A percentile compares a stretch with the other conserved stretches of the same genome.
phyloP scores from a whole-genome alignment of 2,113 vertebrate species.

The Himantopus leucocephalus region DNA sequence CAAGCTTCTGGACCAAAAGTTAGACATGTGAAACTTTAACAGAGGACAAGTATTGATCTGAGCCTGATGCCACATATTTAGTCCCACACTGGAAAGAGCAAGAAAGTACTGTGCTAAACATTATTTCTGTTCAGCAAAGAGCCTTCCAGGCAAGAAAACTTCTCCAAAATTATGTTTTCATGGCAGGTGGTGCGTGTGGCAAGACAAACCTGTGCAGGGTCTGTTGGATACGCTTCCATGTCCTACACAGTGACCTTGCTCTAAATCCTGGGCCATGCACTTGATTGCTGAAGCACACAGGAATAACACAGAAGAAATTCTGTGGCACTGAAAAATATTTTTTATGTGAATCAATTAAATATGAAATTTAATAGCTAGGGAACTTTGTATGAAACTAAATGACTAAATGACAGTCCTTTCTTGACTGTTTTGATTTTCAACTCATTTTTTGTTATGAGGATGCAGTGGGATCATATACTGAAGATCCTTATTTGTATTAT shows the following conservation, averaged over 20 bases:
- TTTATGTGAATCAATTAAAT: background rate
- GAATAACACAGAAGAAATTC: background rate
- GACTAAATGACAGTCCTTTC: too few relatives aligned
- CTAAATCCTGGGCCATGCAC: background rate
- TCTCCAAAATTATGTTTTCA: background rate
- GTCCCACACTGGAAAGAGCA: background rate
- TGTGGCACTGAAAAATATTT: background rate
- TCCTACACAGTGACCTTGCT: background rate
- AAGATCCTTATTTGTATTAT: background rate
- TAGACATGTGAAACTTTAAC: background rate
- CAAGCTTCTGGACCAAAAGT: background rate
- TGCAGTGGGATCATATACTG: background rate
- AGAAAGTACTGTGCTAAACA: background rate
- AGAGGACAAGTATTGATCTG: background rate
- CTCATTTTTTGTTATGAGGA: background rate
- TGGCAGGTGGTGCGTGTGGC: background rate
- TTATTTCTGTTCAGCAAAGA: background rate
- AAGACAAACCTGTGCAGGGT: background rate
- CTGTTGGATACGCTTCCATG: background rate
- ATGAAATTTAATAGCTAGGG: background rate
- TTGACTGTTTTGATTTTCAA: too few relatives aligned
- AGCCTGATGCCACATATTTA: background rate
- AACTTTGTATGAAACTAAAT: background rate
- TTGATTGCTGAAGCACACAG: background rate
- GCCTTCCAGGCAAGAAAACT: background rate